Percentiles rank a stretch among this genome's conserved stretches.
Conservation (phyloP, 30 jellyfish, hydroid and myxozoan species). For the Aurelia aurita complex sp. Pacific region DNA sequence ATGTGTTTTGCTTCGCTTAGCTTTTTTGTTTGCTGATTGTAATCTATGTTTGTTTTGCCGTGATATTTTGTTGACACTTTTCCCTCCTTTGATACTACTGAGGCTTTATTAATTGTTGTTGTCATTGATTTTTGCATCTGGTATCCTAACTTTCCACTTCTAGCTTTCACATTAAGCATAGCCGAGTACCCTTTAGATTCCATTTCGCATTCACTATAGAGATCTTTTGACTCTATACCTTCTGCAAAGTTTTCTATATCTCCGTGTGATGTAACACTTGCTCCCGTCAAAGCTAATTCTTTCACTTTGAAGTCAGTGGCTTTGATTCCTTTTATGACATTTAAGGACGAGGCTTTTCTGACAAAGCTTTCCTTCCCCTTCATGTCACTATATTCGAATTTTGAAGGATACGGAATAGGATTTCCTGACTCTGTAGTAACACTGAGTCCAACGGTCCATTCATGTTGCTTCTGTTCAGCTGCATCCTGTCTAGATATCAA, state of each 20-base stretch:
- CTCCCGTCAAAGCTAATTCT: not conserved
- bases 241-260: not conserved
- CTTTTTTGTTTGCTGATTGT: not conserved
- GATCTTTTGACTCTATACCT: not conserved
- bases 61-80: not conserved
- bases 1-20: not conserved
- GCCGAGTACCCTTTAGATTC: not conserved
- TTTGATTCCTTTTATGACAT: not conserved
- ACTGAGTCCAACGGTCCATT: slow-evolving; percentile 8
- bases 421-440: not conserved
- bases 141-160: slow-evolving; percentile 2
- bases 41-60: not conserved
- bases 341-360: not conserved
- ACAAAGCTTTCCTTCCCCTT: not conserved
- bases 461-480: not conserved
- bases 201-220: not conserved
- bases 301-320: not conserved
- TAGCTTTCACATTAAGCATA: not conserved
- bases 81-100: not conserved
- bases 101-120: not conserved
- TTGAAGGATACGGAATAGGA: slow-evolving; percentile 5
- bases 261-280: not conserved
- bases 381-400: not conserved
- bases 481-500: not conserved
- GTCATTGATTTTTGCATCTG: not conserved